These are phyloP conservation scores for Leucoptera coffeella DNA, from an alignment of 2,888 invertebrate genomes.

Conservation along the genomic window DNA sequence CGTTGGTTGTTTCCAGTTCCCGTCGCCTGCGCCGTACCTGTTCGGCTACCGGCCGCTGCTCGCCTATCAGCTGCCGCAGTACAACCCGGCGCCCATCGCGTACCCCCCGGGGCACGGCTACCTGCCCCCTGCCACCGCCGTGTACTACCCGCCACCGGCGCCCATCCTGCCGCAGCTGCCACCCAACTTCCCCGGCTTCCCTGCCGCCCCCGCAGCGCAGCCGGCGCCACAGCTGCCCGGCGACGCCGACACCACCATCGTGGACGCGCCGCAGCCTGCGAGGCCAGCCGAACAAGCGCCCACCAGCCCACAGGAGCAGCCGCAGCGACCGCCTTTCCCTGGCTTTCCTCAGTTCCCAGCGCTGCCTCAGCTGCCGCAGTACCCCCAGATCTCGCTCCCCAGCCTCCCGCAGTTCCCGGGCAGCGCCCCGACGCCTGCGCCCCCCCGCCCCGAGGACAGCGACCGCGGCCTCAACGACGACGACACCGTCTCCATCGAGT, in stretches of 20 bases:
- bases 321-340: conserved; percentile 8
- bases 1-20: background rate
- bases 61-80: background rate
- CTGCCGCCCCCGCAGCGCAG: conserved; percentile 9
- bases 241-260: conserved; percentile 28
- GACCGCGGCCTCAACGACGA: conserved; percentile 29
- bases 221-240: conserved; percentile 12
- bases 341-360: conserved; percentile 3
- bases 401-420: conserved; percentile 9
- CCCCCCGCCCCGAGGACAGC: conserved; percentile 16
- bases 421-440: conserved; percentile 15
- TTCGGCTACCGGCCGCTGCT: conserved; percentile 1
- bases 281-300: too few relatives aligned
- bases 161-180: conserved; percentile 14
- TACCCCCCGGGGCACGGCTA: conserved; percentile 7
- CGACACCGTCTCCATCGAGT: conserved; percentile 38
- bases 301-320: conserved; percentile 11
- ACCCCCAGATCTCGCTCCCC: conserved; percentile 10
- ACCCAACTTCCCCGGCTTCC: conserved; percentile 17
- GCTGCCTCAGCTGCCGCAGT: conserved; percentile 12
- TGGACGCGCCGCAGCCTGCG: conserved; percentile 33
- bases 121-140: conserved; percentile 20
- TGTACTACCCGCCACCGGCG: conserved; percentile 15
- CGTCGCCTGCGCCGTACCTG: too few relatives aligned
- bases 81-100: background rate